Conservation (phyloP, 2,113 vertebrate genomes). For the Pyxicephalus adspersus region DNA sequence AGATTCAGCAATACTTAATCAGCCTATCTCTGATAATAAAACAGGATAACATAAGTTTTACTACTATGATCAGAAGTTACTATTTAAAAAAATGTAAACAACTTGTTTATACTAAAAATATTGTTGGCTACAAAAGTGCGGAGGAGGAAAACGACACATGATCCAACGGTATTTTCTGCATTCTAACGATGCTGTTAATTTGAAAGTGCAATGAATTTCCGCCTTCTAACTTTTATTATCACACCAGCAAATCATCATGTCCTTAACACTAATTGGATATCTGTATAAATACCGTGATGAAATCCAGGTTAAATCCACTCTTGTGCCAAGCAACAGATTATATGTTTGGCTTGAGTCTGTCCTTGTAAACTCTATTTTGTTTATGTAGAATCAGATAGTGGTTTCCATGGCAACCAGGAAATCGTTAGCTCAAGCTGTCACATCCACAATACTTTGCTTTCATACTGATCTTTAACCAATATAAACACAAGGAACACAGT, state of each 20-base stretch:
- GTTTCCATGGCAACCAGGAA: conserved; percentile 36
- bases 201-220: neutral
- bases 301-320: conserved; percentile 15
- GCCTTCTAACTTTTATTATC: neutral
- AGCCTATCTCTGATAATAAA: too few relatives aligned
- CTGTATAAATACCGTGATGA: neutral
- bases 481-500: conserved; percentile 1
- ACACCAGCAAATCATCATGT: neutral
- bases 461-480: conserved; percentile 46
- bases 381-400: conserved; percentile 40
- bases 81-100: neutral
- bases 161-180: neutral
- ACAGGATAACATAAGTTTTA: too few relatives aligned
- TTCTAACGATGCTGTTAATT: neutral
- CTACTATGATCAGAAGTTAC: too few relatives aligned
- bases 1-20: too few relatives aligned
- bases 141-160: neutral
- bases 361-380: conserved; percentile 39
- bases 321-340: conserved; percentile 23
- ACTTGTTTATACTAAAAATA: neutral
- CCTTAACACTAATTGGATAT: neutral
- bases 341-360: conserved; percentile 19
- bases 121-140: neutral
- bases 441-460: conserved; percentile 37
- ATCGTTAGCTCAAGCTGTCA: conserved; percentile 37